A percentile compares a stretch with the other conserved stretches of the same genome.
Evolutionary conservation across 2,113 vertebrate species (phyloP).

Genomic region (Anseranas semipalmata): DNA sequence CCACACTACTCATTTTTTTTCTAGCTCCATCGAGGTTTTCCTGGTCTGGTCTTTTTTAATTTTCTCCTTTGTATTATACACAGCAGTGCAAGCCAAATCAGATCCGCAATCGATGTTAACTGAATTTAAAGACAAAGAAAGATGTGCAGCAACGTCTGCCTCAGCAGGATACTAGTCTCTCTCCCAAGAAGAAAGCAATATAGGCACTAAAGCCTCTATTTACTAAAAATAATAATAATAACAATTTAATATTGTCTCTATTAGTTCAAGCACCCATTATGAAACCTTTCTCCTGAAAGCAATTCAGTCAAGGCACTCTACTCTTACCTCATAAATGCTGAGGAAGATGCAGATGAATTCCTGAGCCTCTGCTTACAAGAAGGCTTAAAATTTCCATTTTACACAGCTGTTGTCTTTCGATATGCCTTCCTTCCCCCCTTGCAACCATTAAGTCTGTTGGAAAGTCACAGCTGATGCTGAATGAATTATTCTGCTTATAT

Average conservation of each 20-base stretch:
- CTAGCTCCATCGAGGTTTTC: neutral
- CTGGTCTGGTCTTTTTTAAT: neutral
- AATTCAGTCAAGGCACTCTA: neutral
- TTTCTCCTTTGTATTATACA: neutral
- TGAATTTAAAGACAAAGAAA: neutral
- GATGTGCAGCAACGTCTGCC: neutral
- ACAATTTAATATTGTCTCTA: neutral
- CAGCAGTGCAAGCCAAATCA: neutral
- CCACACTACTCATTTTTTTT: neutral
- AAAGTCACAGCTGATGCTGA: neutral
- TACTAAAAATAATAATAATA: neutral
- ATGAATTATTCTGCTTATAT: neutral
- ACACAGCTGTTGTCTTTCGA: neutral
- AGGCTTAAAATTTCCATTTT: neutral
- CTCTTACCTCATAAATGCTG: neutral
- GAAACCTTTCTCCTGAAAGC: neutral
- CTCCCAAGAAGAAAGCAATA: neutral
- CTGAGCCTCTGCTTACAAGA: neutral
- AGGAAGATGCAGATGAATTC: neutral
- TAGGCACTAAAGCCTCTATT: neutral
- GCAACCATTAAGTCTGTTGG: accelerated
- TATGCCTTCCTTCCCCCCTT: neutral
- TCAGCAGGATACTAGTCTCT: neutral
- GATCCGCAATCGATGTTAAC: neutral
- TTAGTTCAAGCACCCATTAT: neutral